Evolutionary conservation across 2,113 vertebrate genomes (phyloP).

Genomic region (Tiliqua scincoides): DNA sequence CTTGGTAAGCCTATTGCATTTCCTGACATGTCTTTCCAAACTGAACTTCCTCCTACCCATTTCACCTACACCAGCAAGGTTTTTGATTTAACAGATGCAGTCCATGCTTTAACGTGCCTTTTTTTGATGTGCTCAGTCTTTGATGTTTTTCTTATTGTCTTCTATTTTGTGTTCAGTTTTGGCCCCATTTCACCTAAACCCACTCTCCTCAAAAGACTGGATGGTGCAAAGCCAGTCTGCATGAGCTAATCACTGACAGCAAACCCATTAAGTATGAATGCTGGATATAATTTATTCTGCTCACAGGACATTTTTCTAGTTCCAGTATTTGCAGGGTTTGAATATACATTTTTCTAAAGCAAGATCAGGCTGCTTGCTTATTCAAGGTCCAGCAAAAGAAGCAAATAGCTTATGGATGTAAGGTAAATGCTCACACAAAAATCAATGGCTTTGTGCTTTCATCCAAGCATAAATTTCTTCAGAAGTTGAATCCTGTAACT

Average conservation of each 20-base stretch:
- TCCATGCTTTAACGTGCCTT: not conserved
- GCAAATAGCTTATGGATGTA: not conserved
- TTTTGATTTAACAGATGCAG: not conserved
- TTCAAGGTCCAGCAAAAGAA: not conserved
- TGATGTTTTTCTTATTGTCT: not conserved
- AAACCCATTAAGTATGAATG: not conserved
- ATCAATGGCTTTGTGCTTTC: constrained; percentile 8
- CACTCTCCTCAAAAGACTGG: not conserved
- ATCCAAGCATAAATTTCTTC: constrained; percentile 9
- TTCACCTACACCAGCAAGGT: not conserved
- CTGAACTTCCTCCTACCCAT: not conserved
- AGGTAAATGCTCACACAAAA: constrained; percentile 17
- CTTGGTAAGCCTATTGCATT: not conserved
- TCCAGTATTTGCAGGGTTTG: not conserved
- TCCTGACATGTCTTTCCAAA: not conserved
- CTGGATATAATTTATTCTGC: not conserved
- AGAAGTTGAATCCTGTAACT: not conserved
- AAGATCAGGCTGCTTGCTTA: not conserved
- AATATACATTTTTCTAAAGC: not conserved
- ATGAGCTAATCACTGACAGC: not conserved
- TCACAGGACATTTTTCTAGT: not conserved
- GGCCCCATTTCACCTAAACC: not conserved
- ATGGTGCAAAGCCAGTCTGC: not conserved
- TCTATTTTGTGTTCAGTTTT: not conserved
- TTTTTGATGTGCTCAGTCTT: not conserved